Evolutionary conservation across 2,888 invertebrate genomes (phyloP).

Genomic region (Pardosa pseudoannulata): DNA sequence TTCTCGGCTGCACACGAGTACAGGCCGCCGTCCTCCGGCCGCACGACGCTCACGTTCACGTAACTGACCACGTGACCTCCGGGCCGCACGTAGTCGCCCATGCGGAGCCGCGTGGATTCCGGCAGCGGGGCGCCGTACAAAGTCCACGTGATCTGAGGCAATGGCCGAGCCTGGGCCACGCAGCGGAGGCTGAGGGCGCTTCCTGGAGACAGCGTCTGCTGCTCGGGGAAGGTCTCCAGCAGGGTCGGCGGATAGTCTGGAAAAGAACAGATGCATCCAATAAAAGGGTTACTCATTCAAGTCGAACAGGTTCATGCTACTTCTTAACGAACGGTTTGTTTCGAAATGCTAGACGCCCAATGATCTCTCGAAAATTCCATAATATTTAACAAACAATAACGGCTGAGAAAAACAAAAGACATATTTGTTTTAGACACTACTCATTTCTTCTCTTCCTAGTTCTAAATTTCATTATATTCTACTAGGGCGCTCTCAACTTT

Average conservation of each 20-base stretch:
- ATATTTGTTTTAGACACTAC: too few relatives aligned
- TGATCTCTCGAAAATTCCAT: too few relatives aligned
- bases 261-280: too few relatives aligned
- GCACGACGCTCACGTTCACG: constrained; percentile 77
- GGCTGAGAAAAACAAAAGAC: too few relatives aligned
- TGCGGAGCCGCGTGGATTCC: constrained; percentile 75
- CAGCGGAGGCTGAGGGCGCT: constrained; percentile 88
- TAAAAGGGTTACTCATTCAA: too few relatives aligned
- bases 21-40: constrained; percentile 77
- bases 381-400: too few relatives aligned
- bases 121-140: constrained; percentile 76
- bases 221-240: constrained; percentile 91
- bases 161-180: constrained; percentile 74
- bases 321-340: too few relatives aligned
- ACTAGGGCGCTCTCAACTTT: too few relatives aligned
- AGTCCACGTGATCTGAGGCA: constrained; percentile 75
- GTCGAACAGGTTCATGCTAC: too few relatives aligned
- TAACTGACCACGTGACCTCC: constrained; percentile 77
- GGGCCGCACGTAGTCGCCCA: constrained; percentile 76
- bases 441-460: too few relatives aligned
- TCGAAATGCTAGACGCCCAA: too few relatives aligned
- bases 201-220: constrained; percentile 93
- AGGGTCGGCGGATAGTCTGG: constrained; percentile 78
- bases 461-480: too few relatives aligned
- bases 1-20: constrained; percentile 77